Percentiles rank a stretch among this genome's conserved stretches.
Conservation (phyloP, 2,888 invertebrate species). For the Masnerella sp. region DNA sequence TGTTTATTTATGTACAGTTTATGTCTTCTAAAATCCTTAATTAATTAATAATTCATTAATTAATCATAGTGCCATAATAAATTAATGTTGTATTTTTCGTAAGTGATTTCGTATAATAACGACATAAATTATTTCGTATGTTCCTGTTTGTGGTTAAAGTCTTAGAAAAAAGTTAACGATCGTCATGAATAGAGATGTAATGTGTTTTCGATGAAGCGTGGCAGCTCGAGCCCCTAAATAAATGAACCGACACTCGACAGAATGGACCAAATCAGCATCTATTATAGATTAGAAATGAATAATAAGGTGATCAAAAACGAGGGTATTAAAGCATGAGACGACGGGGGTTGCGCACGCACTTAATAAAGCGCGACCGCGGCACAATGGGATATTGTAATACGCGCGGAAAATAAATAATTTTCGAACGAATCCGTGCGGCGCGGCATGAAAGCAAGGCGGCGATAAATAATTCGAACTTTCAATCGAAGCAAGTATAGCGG, state of each 20-base stretch:
- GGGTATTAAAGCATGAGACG: conserved; percentile 33
- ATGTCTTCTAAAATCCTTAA: no score
- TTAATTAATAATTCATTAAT: no score
- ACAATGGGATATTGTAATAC: conserved; percentile 44
- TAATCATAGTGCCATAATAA: no score
- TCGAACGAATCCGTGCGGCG: conserved; percentile 41
- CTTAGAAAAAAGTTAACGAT: no score
- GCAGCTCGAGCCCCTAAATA: no score
- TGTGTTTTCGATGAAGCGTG: no score
- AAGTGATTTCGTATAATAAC: no score
- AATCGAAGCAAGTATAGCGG: conserved; percentile 52
- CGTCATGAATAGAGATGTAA: no score
- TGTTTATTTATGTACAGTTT: no score
- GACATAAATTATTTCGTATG: no score
- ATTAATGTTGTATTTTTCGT: no score
- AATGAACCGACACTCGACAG: conserved; percentile 17
- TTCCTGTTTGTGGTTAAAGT: no score
- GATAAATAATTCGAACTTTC: conserved; percentile 59
- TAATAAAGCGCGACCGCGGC: conserved; percentile 35
- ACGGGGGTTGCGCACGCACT: conserved; percentile 24
- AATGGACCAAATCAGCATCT: conserved; percentile 4
- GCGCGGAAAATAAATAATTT: conserved; percentile 45
- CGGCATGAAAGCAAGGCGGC: conserved; percentile 37
- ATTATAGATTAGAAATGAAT: conserved; percentile 36
- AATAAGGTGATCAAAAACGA: conserved; percentile 16